Percentiles rank a stretch among this genome's conserved stretches.
phyloP scores from a whole-genome alignment of 2,113 vertebrate species.

The Tyto alba region DNA sequence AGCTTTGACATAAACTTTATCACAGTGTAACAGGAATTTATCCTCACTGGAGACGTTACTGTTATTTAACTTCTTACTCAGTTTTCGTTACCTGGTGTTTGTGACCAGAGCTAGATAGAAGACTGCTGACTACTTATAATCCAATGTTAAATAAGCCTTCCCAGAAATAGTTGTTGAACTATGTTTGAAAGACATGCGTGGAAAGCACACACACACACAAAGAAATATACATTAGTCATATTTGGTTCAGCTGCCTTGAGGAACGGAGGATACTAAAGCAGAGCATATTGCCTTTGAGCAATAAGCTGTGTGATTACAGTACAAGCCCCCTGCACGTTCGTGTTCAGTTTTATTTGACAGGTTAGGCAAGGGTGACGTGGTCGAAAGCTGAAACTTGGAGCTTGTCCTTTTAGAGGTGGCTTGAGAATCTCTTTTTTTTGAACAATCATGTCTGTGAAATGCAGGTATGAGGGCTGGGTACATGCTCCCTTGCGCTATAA shows the following conservation, averaged over 20 bases:
- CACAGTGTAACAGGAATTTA: background rate
- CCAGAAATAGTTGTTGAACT: background rate
- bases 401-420: background rate
- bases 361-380: background rate
- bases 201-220: background rate
- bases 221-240: accelerated
- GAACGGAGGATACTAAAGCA: background rate
- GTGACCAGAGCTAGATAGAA: background rate
- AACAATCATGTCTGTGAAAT: accelerated
- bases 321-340: background rate
- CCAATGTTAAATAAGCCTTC: background rate
- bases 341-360: background rate
- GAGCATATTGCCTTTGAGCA: background rate
- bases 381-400: background rate
- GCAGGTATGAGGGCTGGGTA: background rate
- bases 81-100: background rate
- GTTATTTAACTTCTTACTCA: accelerated
- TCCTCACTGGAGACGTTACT: background rate
- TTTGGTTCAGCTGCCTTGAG: background rate
- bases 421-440: background rate
- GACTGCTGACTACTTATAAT: background rate
- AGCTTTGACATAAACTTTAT: background rate
- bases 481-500: accelerated
- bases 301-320: background rate
- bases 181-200: background rate